Percentiles rank a stretch among this genome's conserved stretches.
Conservation (phyloP, 2,797 vertebrate species). For the Phoeniculus purpureus region DNA sequence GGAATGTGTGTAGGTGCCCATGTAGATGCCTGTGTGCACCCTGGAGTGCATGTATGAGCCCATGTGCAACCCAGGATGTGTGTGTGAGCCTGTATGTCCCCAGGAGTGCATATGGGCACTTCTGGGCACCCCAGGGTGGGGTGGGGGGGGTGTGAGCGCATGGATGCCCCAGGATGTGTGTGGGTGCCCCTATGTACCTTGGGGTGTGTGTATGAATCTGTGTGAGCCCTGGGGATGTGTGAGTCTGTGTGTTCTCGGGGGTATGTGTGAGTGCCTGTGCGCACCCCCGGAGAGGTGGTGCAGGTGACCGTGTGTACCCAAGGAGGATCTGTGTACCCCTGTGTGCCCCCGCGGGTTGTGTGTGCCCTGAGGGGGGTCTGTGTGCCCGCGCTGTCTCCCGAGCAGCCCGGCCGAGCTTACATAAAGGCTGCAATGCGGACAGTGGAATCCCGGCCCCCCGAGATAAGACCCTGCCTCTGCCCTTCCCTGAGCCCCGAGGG, state of each 20-base stretch:
- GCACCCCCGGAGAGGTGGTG: too few species aligned
- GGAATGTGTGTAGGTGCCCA: fast-evolving
- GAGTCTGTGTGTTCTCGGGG: neutral
- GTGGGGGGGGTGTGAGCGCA: neutral
- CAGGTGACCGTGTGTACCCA: neutral
- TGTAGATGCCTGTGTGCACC: neutral
- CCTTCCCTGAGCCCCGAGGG: neutral
- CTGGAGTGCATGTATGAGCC: neutral
- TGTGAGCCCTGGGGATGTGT: neutral
- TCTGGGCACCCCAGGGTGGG: neutral
- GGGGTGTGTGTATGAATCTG: neutral
- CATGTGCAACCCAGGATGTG: neutral
- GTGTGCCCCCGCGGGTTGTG: neutral
- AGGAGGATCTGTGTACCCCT: neutral
- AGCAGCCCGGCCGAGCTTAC: slow-evolving; percentile 30
- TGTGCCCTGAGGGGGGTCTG: neutral
- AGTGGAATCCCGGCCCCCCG: neutral
- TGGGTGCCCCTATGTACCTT: neutral
- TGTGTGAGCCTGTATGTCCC: too few species aligned
- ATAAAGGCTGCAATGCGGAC: slow-evolving; percentile 75
- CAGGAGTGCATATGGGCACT: neutral
- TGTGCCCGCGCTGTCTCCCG: neutral
- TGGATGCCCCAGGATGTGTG: neutral
- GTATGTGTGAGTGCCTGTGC: neutral
- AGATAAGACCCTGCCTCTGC: neutral